A percentile compares a stretch with the other conserved stretches of the same genome.
These are phyloP conservation scores for Perodicticus potto DNA, from an alignment of 2,797 vertebrate species.

Conservation along the genomic window DNA sequence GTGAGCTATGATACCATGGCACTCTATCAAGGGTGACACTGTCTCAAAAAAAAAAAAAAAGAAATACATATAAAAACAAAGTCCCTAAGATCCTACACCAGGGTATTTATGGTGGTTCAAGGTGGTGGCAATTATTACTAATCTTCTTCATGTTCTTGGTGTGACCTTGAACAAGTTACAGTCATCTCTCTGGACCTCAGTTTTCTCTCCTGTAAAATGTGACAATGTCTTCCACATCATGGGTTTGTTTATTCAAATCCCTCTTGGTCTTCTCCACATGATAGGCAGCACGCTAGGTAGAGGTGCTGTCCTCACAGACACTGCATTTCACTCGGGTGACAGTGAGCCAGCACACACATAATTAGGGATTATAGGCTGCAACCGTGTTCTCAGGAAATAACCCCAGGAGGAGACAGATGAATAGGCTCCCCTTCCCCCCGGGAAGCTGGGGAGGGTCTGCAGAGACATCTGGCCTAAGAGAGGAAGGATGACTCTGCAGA, in stretches of 20 bases:
- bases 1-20: too few relatives aligned
- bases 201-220: not conserved
- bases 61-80: not conserved
- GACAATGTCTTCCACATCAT: accelerated
- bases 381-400: accelerated
- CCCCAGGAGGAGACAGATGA: not conserved
- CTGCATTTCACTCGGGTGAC: accelerated
- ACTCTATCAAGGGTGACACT: not conserved
- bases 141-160: not conserved
- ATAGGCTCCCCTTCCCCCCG: not conserved
- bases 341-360: not conserved
- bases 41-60: not conserved
- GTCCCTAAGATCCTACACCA: not conserved
- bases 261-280: not conserved
- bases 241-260: too few relatives aligned
- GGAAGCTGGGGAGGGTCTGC: not conserved
- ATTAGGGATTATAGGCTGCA: not conserved
- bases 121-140: not conserved
- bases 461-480: not conserved
- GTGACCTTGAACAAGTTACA: not conserved
- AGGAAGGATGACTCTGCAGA: not conserved
- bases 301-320: not conserved
- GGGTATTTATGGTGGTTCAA: not conserved
- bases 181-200: not conserved
- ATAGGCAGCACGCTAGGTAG: not conserved